Evolutionary conservation across 1,140 invertebrate species (phyloP).

Genomic region (Cyphomyrmex costatus): DNA sequence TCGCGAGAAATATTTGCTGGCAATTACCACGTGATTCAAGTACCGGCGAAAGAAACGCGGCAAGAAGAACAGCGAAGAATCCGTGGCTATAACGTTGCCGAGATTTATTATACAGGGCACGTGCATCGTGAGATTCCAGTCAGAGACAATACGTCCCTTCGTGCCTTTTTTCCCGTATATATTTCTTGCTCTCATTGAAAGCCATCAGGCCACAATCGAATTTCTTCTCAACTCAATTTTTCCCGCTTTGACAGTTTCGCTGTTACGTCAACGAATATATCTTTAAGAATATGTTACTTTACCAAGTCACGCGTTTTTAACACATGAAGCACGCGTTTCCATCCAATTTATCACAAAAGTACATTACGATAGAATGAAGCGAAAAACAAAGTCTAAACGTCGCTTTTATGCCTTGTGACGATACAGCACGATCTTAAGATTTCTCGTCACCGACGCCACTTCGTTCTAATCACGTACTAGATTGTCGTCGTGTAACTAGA

Average conservation of each 20-base stretch:
- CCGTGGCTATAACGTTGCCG: conserved; percentile 66
- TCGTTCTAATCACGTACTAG: conserved; percentile 38
- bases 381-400: conserved; percentile 22
- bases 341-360: conserved; percentile 31
- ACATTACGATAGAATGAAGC: conserved; percentile 8
- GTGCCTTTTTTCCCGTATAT: not conserved
- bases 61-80: conserved; percentile 68
- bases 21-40: conserved; percentile 67
- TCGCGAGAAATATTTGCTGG: conserved; percentile 69
- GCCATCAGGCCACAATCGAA: conserved; percentile 3
- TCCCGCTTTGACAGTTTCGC: not conserved
- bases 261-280: not conserved
- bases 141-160: conserved; percentile 52
- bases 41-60: conserved; percentile 59
- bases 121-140: conserved; percentile 60
- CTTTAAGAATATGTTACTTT: not conserved
- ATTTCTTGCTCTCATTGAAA: conserved; percentile 18
- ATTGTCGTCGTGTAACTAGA: conserved; percentile 1
- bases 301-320: not conserved
- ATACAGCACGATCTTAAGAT: conserved; percentile 55
- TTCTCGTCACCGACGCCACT: not conserved
- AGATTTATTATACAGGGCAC: conserved; percentile 70
- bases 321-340: conserved; percentile 38
- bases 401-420: conserved; percentile 38
- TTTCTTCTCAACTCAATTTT: conserved; percentile 19